Percentiles rank a stretch among this genome's conserved stretches.
Evolutionary conservation across 1,140 invertebrate genomes (phyloP).

Genomic region (Drosophila ohnishii): DNA sequence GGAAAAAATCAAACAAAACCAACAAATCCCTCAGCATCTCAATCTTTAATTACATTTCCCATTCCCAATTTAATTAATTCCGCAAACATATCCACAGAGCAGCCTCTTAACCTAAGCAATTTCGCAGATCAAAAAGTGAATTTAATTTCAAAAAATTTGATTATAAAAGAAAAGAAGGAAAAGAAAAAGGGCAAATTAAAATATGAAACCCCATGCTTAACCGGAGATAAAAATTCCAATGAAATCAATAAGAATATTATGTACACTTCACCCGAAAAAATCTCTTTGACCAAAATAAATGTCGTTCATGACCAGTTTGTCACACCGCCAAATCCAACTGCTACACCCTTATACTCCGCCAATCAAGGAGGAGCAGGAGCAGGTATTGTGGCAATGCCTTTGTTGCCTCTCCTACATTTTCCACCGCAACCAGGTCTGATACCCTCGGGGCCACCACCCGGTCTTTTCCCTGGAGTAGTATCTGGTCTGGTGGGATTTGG

Average conservation of each 20-base stretch:
- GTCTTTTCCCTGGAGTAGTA: conserved; percentile 81
- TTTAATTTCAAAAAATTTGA: conserved; percentile 7
- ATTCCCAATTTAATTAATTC: background rate
- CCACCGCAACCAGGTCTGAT: conserved; percentile 88
- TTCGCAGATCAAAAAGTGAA: conserved; percentile 1
- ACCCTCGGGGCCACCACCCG: conserved; percentile 84
- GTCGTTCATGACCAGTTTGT: conserved; percentile 9
- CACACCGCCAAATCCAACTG: background rate
- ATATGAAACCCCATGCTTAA: conserved; percentile 11
- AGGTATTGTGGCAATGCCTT: conserved; percentile 41
- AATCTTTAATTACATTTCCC: conserved; percentile 4
- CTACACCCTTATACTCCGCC: conserved; percentile 17
- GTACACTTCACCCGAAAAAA: conserved; percentile 5
- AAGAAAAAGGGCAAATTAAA: conserved; percentile 51
- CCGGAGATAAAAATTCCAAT: background rate
- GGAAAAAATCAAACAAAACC: conserved; percentile 57
- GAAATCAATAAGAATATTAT: background rate
- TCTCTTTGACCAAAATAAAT: conserved; percentile 1
- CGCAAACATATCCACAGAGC: conserved; percentile 27
- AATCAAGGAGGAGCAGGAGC: conserved; percentile 26
- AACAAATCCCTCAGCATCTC: conserved; percentile 1
- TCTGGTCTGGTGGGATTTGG: conserved; percentile 40
- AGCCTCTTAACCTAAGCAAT: conserved; percentile 55
- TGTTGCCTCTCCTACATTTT: conserved; percentile 77
- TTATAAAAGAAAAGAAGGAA: conserved; percentile 57